Evolutionary conservation across 2,113 vertebrate genomes (phyloP).

Genomic region (Aramus guarauna): DNA sequence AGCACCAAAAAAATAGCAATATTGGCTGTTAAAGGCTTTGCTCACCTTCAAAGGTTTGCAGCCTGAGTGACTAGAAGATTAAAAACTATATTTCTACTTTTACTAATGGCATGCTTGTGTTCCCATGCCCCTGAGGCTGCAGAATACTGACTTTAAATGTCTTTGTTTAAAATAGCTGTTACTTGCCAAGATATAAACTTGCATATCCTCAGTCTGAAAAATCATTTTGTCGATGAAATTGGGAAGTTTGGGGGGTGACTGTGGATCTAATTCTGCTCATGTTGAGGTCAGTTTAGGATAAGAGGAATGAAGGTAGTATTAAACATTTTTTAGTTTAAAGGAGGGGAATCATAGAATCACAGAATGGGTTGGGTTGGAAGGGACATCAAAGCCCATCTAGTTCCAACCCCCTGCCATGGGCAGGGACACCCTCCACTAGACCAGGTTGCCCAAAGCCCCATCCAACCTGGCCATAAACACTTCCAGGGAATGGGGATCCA

Average conservation of each 20-base stretch:
- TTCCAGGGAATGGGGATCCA: too few species aligned
- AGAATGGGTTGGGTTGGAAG: too few species aligned
- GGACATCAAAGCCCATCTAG: too few species aligned
- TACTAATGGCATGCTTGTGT: not conserved
- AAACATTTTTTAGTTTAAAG: not conserved
- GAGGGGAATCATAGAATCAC: too few species aligned
- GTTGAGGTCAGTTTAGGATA: not conserved
- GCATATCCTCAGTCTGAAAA: not conserved
- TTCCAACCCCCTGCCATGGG: too few species aligned
- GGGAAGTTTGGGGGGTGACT: not conserved
- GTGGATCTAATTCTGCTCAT: not conserved
- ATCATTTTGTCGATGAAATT: not conserved
- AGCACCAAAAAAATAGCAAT: not conserved
- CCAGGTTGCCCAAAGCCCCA: too few species aligned
- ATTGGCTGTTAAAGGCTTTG: not conserved
- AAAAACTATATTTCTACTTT: not conserved
- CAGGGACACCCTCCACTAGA: too few species aligned
- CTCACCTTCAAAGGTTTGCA: not conserved
- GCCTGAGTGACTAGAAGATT: not conserved
- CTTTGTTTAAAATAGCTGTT: not conserved
- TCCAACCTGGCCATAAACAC: too few species aligned
- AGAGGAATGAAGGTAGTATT: not conserved
- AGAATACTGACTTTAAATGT: not conserved
- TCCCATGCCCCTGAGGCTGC: not conserved
- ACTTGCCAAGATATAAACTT: not conserved